Base-by-base conservation (phyloP, 2,888 invertebrate species). In the Malachius bipustulatus region DNA sequence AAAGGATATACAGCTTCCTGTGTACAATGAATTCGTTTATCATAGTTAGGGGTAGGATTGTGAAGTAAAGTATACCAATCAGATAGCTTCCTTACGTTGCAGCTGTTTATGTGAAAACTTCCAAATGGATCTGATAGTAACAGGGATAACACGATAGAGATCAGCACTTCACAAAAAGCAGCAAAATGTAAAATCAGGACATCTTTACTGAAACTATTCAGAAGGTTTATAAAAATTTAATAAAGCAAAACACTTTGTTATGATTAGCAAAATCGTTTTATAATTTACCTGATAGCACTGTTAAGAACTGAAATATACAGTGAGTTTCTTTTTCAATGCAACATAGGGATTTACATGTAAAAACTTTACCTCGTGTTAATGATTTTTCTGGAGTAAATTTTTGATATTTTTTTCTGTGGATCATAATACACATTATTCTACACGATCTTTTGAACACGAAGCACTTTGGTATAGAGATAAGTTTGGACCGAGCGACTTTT, bases 1-100 rank as follows among this genome's bases (percentile, higher is more conserved):
- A 97, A 65, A 29, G 97, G 97, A 68, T 91, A 97, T 0, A 96
- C 94, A 37, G 94, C 91, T 65, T 98, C 97, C 56, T 97, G 93
- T 0, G 96, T 93, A 61, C 97, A 98, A 62, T 91, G 82, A 35
- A 96, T 61, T 11, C 81, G 82, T 41, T 77, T 75, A 38, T 83
- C 82, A 63, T 91, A 96, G 61, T 91, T 84, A 0, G 93, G 90
- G 46, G 77, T 80, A 4, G 97, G 97, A 65, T 98, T 98, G 54
- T 91, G 77, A 41, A 97, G 71, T 46, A 96, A 63, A 0, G 96
- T 93, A 59, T 98, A 98, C 96, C 96, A 98, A 64, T 98, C 97
- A 0, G 90, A 81, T 13, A 97, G 65, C 26, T 76, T 75, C 37
- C 74, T 70, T 0, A 87, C 82, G 4, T 72, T 70, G 56, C 97